Evolutionary conservation across 1,140 invertebrate species (phyloP).

Genomic region (Gryllus bimaculatus): DNA sequence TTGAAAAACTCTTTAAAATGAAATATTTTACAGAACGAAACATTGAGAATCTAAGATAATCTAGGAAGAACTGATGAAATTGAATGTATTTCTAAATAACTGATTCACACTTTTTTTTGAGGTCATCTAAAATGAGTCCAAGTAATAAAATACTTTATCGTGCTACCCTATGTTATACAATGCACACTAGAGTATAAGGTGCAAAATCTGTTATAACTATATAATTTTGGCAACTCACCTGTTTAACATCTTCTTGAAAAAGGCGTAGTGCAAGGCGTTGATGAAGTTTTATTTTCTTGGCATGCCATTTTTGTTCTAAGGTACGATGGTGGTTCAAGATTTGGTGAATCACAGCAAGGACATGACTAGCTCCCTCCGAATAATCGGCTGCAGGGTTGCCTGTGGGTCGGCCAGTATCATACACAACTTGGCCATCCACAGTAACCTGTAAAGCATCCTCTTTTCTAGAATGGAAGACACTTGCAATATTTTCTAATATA

Average conservation of each 20-base stretch:
- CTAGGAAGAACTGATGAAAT: too few species aligned
- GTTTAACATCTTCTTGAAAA: slow-evolving; percentile 91
- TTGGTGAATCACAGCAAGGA: slow-evolving; percentile 82
- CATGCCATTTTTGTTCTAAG: slow-evolving; percentile 88
- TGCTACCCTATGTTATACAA: too few species aligned
- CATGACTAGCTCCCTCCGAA: slow-evolving; percentile 83
- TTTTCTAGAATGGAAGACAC: background rate
- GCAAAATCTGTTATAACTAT: too few species aligned
- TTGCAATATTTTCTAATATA: too few species aligned
- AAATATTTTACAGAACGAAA: too few species aligned
- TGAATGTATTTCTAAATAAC: background rate
- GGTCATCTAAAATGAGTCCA: too few species aligned
- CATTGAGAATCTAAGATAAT: too few species aligned
- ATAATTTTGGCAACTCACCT: slow-evolving; percentile 37
- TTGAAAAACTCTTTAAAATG: too few species aligned
- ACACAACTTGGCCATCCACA: slow-evolving; percentile 38
- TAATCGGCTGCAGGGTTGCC: slow-evolving; percentile 91
- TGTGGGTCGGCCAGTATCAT: slow-evolving; percentile 41
- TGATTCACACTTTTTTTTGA: background rate
- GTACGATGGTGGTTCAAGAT: slow-evolving; percentile 88
- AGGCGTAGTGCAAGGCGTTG: slow-evolving; percentile 84
- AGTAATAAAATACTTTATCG: too few species aligned
- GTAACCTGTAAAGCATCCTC: slow-evolving; percentile 30
- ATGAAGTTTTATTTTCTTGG: slow-evolving; percentile 86
- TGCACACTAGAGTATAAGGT: too few species aligned